These are phyloP conservation scores for Bombus difficillimus DNA, from an alignment of 1,140 invertebrate species.

Conservation along the genomic window DNA sequence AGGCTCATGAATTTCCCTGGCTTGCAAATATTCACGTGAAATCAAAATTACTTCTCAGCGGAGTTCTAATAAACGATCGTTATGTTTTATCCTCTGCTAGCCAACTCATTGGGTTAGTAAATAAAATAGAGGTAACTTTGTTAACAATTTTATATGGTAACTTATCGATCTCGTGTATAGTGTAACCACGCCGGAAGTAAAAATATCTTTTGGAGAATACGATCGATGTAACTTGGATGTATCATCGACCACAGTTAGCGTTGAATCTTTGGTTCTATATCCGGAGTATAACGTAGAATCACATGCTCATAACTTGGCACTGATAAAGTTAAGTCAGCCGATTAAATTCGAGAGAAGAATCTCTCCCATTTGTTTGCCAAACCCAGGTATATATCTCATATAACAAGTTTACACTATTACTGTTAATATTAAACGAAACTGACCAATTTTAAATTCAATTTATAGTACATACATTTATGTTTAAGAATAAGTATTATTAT, in stretches of 20 bases:
- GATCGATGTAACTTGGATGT: slow-evolving; percentile 82
- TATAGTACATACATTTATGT: neutral
- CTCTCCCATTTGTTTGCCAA: slow-evolving; percentile 85
- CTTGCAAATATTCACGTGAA: slow-evolving; percentile 79
- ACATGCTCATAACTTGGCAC: slow-evolving; percentile 84
- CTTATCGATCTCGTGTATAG: slow-evolving; percentile 63
- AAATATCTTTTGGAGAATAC: slow-evolving; percentile 83
- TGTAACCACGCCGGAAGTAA: slow-evolving; percentile 79
- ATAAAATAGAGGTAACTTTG: neutral
- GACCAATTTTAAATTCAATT: neutral
- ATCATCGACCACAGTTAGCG: slow-evolving; percentile 81
- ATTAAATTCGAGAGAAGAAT: slow-evolving; percentile 83
- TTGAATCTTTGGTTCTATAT: slow-evolving; percentile 80
- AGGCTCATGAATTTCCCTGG: slow-evolving; percentile 84
- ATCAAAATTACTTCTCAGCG: slow-evolving; percentile 72
- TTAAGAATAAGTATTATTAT: neutral
- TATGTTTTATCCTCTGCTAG: slow-evolving; percentile 84
- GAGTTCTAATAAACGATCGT: slow-evolving; percentile 83
- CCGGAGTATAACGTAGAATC: slow-evolving; percentile 83
- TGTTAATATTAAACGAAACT: neutral
- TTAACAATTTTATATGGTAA: neutral
- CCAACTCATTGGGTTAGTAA: slow-evolving; percentile 80
- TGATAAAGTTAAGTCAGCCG: slow-evolving; percentile 83
- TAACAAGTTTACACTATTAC: neutral
- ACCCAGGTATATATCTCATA: slow-evolving; percentile 77